Evolutionary conservation across 2,113 vertebrate species (phyloP).

Genomic region (Pteronura brasiliensis): DNA sequence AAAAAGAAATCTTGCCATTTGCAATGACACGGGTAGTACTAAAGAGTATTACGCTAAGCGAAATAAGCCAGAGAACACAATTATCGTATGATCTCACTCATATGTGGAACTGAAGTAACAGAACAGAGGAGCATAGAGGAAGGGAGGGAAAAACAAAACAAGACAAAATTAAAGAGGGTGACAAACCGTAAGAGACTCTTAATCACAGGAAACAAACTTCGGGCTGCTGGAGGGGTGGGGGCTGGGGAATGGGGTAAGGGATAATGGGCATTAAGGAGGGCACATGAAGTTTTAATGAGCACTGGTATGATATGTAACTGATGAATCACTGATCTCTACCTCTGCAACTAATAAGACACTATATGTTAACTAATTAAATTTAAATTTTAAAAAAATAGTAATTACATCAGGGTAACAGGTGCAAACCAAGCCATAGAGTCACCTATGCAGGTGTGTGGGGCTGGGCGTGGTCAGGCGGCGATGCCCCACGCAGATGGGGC

Average conservation of each 20-base stretch:
- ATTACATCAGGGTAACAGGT: neutral
- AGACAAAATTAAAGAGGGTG: neutral
- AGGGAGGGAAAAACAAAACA: neutral
- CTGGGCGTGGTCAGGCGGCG: neutral
- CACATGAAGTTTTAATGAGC: neutral
- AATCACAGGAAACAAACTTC: neutral
- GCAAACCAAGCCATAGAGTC: accelerated
- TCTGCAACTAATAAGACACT: neutral
- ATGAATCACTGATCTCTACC: neutral
- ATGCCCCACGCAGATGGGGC: neutral
- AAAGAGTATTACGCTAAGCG: neutral
- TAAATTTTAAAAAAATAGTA: neutral
- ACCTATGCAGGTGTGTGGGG: accelerated
- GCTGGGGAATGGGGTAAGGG: neutral
- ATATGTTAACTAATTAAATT: neutral
- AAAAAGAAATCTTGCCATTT: neutral
- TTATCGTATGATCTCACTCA: neutral
- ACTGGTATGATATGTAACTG: neutral
- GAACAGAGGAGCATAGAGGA: neutral
- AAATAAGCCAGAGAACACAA: neutral
- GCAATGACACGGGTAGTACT: neutral
- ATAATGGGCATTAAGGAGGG: neutral
- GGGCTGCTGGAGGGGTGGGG: neutral
- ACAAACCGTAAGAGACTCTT: neutral
- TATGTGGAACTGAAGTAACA: neutral